These are phyloP conservation scores for Nezara viridula DNA, from an alignment of 2,888 invertebrate species.

Conservation along the genomic window DNA sequence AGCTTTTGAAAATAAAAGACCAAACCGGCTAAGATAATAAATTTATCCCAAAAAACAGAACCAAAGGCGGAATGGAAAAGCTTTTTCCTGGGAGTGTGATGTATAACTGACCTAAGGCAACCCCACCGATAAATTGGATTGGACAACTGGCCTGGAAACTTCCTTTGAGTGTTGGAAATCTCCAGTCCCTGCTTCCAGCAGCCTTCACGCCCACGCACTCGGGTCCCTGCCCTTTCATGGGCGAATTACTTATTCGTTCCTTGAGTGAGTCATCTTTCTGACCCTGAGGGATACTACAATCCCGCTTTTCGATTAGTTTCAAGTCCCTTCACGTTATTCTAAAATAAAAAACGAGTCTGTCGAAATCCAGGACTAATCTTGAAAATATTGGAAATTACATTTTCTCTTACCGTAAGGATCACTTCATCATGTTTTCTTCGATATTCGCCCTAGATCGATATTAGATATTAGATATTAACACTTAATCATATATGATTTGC, in stretches of 20 bases:
- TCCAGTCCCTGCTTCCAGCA: neutral
- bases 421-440: too few relatives aligned
- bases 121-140: slow-evolving; percentile 6
- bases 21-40: neutral
- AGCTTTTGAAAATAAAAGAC: neutral
- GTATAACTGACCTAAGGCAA: slow-evolving; percentile 25
- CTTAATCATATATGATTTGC: too few relatives aligned
- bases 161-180: slow-evolving; percentile 31
- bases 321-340: neutral
- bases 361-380: too few relatives aligned
- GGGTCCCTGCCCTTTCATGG: slow-evolving; percentile 8
- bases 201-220: neutral
- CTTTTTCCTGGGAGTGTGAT: neutral
- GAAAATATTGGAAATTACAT: too few relatives aligned
- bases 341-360: neutral
- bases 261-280: neutral
- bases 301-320: neutral
- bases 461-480: too few relatives aligned
- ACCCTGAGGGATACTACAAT: neutral
- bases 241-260: slow-evolving; percentile 1
- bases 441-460: too few relatives aligned
- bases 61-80: neutral
- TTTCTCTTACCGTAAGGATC: too few relatives aligned
- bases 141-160: slow-evolving; percentile 35
- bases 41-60: neutral